Evolutionary conservation across 1,140 invertebrate genomes (phyloP).

Genomic region (Oncopodura yosiiana): DNA sequence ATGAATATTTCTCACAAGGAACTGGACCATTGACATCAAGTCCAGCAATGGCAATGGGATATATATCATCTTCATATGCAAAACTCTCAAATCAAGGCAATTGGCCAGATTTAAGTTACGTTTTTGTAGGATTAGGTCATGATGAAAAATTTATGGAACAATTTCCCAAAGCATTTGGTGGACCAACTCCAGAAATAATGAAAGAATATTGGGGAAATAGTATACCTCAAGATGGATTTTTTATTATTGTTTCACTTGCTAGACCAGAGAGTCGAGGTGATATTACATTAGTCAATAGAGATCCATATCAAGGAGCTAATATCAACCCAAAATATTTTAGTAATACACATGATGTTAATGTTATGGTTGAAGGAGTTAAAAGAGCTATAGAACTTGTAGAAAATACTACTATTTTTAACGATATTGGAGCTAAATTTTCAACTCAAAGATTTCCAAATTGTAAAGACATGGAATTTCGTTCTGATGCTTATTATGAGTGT

Average conservation of each 20-base stretch:
- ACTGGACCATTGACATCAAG: no score
- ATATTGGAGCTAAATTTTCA: slow-evolving; percentile 56
- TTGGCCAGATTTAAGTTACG: not conserved
- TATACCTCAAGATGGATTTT: not conserved
- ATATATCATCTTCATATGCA: not conserved
- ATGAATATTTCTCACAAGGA: no score
- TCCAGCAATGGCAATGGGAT: no score
- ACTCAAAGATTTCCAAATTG: slow-evolving; percentile 57
- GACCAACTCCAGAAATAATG: not conserved
- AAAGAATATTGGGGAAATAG: not conserved
- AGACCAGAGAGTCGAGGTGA: slow-evolving; percentile 3
- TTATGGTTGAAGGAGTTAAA: slow-evolving; percentile 12
- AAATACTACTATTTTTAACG: slow-evolving; percentile 6
- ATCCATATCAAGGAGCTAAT: not conserved
- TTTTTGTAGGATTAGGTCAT: not conserved
- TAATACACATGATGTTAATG: not conserved
- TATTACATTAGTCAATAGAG: not conserved
- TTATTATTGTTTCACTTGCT: slow-evolving; percentile 5
- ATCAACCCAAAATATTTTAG: not conserved
- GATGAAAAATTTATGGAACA: not conserved
- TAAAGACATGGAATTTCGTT: slow-evolving; percentile 38
- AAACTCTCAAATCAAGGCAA: not conserved
- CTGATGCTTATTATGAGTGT: slow-evolving; percentile 39
- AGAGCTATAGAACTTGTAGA: slow-evolving; percentile 14
- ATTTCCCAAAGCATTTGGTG: not conserved